Evolutionary conservation across 2,888 invertebrate genomes (phyloP).

Genomic region (Aleiodes leptofemur): DNA sequence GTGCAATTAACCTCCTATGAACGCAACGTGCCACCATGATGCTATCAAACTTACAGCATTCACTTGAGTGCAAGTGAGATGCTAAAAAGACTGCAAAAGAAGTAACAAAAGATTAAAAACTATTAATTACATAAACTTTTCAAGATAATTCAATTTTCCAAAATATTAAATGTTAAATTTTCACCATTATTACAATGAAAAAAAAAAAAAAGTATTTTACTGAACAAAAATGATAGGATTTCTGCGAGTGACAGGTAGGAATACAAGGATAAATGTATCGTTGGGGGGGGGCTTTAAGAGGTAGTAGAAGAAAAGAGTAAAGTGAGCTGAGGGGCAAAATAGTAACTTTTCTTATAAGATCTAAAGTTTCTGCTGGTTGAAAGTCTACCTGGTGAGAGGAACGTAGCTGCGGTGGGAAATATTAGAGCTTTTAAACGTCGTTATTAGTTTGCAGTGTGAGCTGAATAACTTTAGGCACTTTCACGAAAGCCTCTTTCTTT

Average conservation of each 20-base stretch:
- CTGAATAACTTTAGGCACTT: conserved; percentile 64
- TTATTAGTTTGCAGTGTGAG: conserved; percentile 70
- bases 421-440: conserved; percentile 71
- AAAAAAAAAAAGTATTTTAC: conserved; percentile 7
- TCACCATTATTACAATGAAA: neutral
- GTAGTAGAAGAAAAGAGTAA: conserved; percentile 57
- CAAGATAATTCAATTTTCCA: too few relatives aligned
- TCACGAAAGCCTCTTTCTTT: conserved; percentile 49
- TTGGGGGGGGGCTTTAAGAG: conserved; percentile 38
- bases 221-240: conserved; percentile 18
- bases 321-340: conserved; percentile 58
- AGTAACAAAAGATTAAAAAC: too few relatives aligned
- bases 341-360: conserved; percentile 73
- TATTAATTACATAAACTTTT: too few relatives aligned
- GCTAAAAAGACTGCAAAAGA: too few relatives aligned
- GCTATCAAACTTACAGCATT: too few relatives aligned
- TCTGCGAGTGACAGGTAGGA: conserved; percentile 32
- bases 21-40: too few relatives aligned
- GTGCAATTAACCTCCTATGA: too few relatives aligned
- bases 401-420: conserved; percentile 63
- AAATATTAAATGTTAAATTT: neutral
- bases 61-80: too few relatives aligned
- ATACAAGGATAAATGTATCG: conserved; percentile 28
- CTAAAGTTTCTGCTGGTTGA: conserved; percentile 65
- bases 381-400: conserved; percentile 47